Conservation (phyloP, 2,797 vertebrate species). For the Lophius americanus region DNA sequence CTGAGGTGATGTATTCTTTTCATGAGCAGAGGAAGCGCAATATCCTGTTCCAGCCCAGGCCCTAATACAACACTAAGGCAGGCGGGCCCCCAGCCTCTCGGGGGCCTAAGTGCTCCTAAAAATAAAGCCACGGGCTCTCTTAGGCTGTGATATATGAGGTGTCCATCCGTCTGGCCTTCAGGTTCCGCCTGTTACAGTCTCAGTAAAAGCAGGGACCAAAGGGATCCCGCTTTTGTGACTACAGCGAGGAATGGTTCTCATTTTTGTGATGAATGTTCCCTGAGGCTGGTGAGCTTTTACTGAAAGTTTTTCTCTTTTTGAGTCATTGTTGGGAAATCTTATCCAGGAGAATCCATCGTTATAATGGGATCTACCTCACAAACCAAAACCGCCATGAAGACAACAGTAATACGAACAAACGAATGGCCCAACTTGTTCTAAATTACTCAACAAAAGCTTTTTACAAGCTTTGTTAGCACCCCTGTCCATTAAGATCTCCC, state of each 20-base stretch:
- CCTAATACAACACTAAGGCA: slow-evolving; percentile 66
- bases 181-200: slow-evolving; percentile 50
- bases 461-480: slow-evolving; percentile 14
- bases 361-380: slow-evolving; percentile 20
- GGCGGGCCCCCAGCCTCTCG: slow-evolving; percentile 55
- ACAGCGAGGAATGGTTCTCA: slow-evolving; percentile 64
- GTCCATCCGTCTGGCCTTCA: slow-evolving; percentile 59
- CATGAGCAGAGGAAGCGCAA: slow-evolving; percentile 78
- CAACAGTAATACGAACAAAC: slow-evolving; percentile 13
- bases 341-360: slow-evolving; percentile 7
- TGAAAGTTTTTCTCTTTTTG: slow-evolving; percentile 26
- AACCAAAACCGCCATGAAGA: slow-evolving; percentile 7
- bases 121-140: slow-evolving; percentile 67
- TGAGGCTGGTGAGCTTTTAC: slow-evolving; percentile 31
- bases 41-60: slow-evolving; percentile 78
- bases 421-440: slow-evolving; percentile 12
- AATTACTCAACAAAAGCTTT: slow-evolving; percentile 33
- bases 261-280: slow-evolving; percentile 56
- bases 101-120: slow-evolving; percentile 62
- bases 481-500: slow-evolving; percentile 10
- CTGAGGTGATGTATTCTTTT: slow-evolving; percentile 77
- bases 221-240: slow-evolving; percentile 32
- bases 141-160: slow-evolving; percentile 72
- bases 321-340: slow-evolving; percentile 33
- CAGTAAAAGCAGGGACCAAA: slow-evolving; percentile 58